Conservation (phyloP, 1,140 invertebrate species). For the Bombus vancouverensis region DNA sequence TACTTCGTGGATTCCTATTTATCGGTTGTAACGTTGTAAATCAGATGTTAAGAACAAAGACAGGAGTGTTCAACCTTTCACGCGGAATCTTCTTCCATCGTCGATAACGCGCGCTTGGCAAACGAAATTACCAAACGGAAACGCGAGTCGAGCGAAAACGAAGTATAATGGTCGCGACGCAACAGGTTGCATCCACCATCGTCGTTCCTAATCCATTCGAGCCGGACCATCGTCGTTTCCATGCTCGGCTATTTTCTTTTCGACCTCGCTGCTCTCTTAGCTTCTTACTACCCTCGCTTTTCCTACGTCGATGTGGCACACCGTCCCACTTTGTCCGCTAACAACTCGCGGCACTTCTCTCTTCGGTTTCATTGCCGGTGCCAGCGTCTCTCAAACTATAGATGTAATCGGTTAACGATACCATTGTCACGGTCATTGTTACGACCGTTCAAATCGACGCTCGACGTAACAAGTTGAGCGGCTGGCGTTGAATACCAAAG, state of each 20-base stretch:
- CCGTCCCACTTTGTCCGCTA: constrained; percentile 70
- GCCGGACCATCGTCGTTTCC: constrained; percentile 34
- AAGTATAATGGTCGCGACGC: constrained; percentile 1
- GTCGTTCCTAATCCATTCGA: constrained; percentile 49
- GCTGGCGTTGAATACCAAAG: constrained; percentile 3
- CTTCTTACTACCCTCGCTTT: constrained; percentile 67
- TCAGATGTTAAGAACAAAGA: background rate
- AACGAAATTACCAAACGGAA: background rate
- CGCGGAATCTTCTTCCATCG: no score
- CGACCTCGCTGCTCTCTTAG: constrained; percentile 33
- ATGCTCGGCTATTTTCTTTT: constrained; percentile 47
- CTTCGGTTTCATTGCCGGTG: constrained; percentile 49
- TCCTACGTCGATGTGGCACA: constrained; percentile 74
- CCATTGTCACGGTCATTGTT: constrained; percentile 25
- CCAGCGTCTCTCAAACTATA: constrained; percentile 40
- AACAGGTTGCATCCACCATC: constrained; percentile 33
- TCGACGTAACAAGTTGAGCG: background rate
- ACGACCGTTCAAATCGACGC: constrained; percentile 8
- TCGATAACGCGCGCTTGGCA: no score
- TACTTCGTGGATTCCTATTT: background rate
- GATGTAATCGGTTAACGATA: background rate
- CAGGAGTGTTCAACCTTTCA: background rate
- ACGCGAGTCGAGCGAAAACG: background rate
- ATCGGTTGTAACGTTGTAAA: background rate
- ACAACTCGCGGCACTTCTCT: constrained; percentile 56